phyloP scores from a whole-genome alignment of 2,797 vertebrate genomes.

The Tokudaia tokunoshimensis region DNA sequence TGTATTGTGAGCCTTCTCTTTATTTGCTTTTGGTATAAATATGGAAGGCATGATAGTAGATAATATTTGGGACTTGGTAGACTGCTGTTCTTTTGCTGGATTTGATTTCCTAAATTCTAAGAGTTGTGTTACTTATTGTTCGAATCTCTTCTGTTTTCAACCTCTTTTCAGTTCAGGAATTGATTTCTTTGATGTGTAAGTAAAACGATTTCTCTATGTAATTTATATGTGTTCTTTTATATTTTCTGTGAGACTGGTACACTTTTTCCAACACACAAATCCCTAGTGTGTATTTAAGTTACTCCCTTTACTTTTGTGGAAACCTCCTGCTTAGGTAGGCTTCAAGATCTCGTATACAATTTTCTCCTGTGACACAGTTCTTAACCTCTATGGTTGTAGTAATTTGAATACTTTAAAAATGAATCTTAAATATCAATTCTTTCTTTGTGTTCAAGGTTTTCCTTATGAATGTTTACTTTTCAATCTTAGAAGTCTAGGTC shows the following conservation, averaged over 20 bases:
- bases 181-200: conserved; percentile 39
- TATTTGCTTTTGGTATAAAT: background rate
- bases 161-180: background rate
- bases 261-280: conserved; percentile 39
- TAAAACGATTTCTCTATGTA: background rate
- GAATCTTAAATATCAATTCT: conserved; percentile 44
- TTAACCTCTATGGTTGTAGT: background rate
- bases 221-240: conserved; percentile 42
- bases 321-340: conserved; percentile 5
- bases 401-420: conserved; percentile 22
- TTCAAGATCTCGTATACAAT: background rate
- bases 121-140: background rate
- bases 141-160: conserved; percentile 40
- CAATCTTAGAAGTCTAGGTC: background rate
- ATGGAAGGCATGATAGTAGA: background rate
- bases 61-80: conserved; percentile 14
- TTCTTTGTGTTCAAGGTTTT: conserved; percentile 53
- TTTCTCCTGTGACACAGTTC: background rate
- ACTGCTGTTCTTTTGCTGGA: background rate
- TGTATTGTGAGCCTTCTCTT: background rate
- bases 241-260: background rate
- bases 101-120: conserved; percentile 40
- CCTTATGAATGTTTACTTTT: conserved; percentile 61
- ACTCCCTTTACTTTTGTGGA: conserved; percentile 32
- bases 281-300: background rate